Evolutionary conservation across 30 jellyfish, hydroid and myxozoan species (phyloP).

Genomic region (Hydra vulgaris): DNA sequence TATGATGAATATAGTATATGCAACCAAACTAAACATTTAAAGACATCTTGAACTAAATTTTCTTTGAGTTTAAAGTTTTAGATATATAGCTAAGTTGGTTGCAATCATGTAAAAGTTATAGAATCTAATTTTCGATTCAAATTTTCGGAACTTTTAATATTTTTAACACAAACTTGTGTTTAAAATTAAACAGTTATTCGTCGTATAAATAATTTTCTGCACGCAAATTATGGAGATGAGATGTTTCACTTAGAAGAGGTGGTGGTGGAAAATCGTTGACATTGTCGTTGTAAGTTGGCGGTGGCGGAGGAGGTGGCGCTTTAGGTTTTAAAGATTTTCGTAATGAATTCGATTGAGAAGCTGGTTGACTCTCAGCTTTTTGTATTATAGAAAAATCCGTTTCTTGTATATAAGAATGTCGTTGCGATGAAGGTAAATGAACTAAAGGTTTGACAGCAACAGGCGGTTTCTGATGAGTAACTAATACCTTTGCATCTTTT

Average conservation of each 20-base stretch:
- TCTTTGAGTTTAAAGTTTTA: too few species aligned
- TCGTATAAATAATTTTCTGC: not conserved
- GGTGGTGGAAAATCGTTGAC: not conserved
- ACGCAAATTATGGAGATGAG: not conserved
- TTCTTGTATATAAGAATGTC: slow-evolving; percentile 6
- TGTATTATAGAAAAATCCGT: slow-evolving; percentile 6
- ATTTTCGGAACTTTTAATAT: too few species aligned
- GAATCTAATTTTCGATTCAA: too few species aligned
- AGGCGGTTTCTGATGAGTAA: not conserved
- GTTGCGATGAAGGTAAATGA: slow-evolving; percentile 22
- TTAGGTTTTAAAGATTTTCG: slow-evolving; percentile 8
- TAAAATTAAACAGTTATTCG: too few species aligned
- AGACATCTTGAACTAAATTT: too few species aligned
- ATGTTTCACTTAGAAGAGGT: not conserved
- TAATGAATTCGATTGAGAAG: not conserved
- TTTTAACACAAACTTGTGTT: too few species aligned
- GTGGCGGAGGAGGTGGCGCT: slow-evolving; percentile 25
- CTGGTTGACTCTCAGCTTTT: not conserved
- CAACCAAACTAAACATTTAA: too few species aligned
- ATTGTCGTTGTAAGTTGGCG: not conserved
- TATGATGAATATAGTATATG: too few species aligned
- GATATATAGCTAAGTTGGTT: too few species aligned
- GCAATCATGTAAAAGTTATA: too few species aligned
- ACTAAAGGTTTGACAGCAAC: slow-evolving; percentile 17
- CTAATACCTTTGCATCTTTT: not conserved